Percentiles rank a stretch among this genome's conserved stretches.
Conservation (phyloP, 1,140 invertebrate species). For the Grapholita molesta region DNA sequence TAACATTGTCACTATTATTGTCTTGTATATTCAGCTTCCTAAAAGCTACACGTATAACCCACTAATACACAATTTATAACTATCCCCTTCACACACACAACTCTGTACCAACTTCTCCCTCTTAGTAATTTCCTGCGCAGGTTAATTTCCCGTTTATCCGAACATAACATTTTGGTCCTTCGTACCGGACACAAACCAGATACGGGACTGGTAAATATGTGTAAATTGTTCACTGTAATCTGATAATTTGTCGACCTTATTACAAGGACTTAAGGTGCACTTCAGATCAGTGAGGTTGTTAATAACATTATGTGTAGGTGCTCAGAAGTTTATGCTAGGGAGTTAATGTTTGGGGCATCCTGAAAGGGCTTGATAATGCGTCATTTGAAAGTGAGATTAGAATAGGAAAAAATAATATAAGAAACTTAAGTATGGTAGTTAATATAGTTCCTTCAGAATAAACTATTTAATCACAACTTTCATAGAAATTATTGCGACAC, state of each 20-base stretch:
- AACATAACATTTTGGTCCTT: background rate
- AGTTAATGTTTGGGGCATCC: background rate
- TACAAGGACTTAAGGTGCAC: too few species aligned
- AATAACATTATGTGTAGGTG: background rate
- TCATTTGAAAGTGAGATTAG: background rate
- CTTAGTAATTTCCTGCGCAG: background rate
- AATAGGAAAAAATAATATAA: background rate
- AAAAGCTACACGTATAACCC: too few species aligned
- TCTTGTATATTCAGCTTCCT: too few species aligned
- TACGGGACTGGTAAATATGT: background rate
- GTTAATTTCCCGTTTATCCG: background rate
- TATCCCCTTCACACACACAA: background rate
- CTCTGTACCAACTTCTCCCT: background rate
- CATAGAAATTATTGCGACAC: too few species aligned
- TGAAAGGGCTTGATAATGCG: background rate
- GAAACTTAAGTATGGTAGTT: too few species aligned
- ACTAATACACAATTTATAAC: too few species aligned
- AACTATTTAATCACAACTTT: too few species aligned
- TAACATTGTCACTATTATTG: too few species aligned
- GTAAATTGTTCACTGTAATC: too few species aligned
- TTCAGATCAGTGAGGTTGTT: too few species aligned
- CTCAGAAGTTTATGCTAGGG: background rate
- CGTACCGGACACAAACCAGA: background rate
- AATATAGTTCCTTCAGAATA: too few species aligned
- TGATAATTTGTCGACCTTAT: too few species aligned